phyloP scores from a whole-genome alignment of 2,888 invertebrate genomes.

The Chirona hameri region DNA sequence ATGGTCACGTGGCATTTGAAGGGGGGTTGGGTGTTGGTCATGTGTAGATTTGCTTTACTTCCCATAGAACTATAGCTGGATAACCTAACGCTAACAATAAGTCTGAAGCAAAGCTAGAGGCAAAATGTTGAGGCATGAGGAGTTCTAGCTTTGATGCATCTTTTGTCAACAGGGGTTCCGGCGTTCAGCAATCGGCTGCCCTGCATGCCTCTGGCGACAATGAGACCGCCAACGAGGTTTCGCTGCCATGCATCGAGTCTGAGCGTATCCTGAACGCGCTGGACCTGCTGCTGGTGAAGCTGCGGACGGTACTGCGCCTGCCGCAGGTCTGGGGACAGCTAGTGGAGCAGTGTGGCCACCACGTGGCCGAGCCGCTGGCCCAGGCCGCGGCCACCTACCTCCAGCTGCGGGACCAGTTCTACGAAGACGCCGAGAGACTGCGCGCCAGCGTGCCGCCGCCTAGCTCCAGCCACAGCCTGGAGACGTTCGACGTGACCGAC shows the following conservation, averaged over 20 bases:
- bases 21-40: too few species aligned
- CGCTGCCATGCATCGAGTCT: neutral
- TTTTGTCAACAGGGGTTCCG: too few species aligned
- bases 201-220: neutral
- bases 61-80: too few species aligned
- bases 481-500: neutral
- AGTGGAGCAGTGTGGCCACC: neutral
- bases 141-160: too few species aligned
- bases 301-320: slow-evolving; percentile 9
- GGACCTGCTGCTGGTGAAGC: slow-evolving; percentile 8
- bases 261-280: slow-evolving; percentile 5
- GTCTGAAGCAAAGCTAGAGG: too few species aligned
- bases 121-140: too few species aligned
- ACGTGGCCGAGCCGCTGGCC: neutral
- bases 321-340: neutral
- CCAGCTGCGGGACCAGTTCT: neutral
- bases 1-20: too few species aligned
- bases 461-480: slow-evolving; percentile 8
- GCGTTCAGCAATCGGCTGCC: too few species aligned
- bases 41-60: too few species aligned
- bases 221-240: neutral
- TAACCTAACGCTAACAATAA: too few species aligned
- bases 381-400: neutral
- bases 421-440: neutral
- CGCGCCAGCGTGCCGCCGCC: slow-evolving; percentile 25